These are phyloP conservation scores for Phoxinus dragarum DNA, from an alignment of 2,797 vertebrate species.

Conservation along the genomic window DNA sequence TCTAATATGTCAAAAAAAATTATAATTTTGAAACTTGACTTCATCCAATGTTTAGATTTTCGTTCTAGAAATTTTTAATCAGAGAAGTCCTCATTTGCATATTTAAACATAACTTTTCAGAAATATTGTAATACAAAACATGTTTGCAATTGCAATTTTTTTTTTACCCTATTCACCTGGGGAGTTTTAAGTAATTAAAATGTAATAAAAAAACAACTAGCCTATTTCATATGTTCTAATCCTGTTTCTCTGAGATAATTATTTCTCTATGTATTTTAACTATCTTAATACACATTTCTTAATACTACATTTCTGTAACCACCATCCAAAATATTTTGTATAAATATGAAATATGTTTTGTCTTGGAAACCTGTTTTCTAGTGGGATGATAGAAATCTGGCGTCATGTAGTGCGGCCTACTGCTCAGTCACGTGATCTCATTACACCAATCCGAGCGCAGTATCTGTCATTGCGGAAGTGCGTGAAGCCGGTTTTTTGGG, in stretches of 20 bases:
- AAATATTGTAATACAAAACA: no score
- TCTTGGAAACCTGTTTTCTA: not conserved
- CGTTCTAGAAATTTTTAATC: no score
- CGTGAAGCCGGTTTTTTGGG: slow-evolving; percentile 30
- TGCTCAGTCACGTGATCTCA: not conserved
- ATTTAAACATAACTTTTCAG: no score
- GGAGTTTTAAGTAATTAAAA: no score
- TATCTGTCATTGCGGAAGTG: slow-evolving; percentile 32
- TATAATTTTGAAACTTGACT: no score
- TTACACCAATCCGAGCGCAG: slow-evolving; percentile 14
- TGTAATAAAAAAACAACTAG: no score
- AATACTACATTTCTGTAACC: not conserved
- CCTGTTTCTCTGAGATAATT: not conserved
- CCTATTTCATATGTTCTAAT: not conserved
- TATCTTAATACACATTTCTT: not conserved
- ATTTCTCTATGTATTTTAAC: not conserved
- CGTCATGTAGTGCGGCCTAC: not conserved
- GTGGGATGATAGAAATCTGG: not conserved
- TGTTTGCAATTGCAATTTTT: no score
- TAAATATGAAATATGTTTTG: no score
- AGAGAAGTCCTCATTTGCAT: no score
- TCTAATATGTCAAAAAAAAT: no score
- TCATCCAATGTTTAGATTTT: no score
- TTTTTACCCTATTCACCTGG: no score
- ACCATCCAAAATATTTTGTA: not conserved